Conservation (phyloP, 2,888 invertebrate species). For the Caenorhabditis parvicauda region DNA sequence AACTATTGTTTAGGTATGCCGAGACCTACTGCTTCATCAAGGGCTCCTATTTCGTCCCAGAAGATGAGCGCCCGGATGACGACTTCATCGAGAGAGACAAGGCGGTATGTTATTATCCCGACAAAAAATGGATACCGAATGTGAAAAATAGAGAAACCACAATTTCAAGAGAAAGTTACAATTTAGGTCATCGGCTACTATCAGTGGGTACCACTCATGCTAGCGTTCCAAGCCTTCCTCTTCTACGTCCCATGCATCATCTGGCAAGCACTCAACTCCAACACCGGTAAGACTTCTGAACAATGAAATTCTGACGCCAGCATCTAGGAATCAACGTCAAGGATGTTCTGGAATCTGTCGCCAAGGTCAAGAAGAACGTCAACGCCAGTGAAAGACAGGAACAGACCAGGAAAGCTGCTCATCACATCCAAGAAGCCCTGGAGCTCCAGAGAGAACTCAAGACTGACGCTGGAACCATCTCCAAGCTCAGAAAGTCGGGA, state of each 20-base stretch:
- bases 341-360: slow-evolving; percentile 47
- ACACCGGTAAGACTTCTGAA: slow-evolving; percentile 42
- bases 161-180: neutral
- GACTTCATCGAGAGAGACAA: slow-evolving; percentile 30
- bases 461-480: slow-evolving; percentile 7
- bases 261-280: slow-evolving; percentile 53
- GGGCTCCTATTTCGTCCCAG: slow-evolving; percentile 50
- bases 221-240: slow-evolving; percentile 57
- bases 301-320: neutral
- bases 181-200: slow-evolving; percentile 47
- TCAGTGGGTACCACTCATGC: slow-evolving; percentile 54
- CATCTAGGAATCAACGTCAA: slow-evolving; percentile 54
- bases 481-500: slow-evolving; percentile 20
- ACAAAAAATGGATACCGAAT: neutral
- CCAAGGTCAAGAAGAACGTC: slow-evolving; percentile 34
- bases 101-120: slow-evolving; percentile 12
- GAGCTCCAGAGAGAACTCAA: slow-evolving; percentile 56
- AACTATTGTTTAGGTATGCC: slow-evolving; percentile 34
- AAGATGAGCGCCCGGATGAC: slow-evolving; percentile 36
- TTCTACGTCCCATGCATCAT: slow-evolving; percentile 60
- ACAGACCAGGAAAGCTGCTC: slow-evolving; percentile 28
- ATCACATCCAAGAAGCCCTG: slow-evolving; percentile 51
- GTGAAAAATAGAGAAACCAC: neutral
- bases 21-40: slow-evolving; percentile 62
- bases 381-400: slow-evolving; percentile 2